Base-by-base conservation (phyloP, 2,888 invertebrate species). In the Leptinotarsa haldemani region DNA sequence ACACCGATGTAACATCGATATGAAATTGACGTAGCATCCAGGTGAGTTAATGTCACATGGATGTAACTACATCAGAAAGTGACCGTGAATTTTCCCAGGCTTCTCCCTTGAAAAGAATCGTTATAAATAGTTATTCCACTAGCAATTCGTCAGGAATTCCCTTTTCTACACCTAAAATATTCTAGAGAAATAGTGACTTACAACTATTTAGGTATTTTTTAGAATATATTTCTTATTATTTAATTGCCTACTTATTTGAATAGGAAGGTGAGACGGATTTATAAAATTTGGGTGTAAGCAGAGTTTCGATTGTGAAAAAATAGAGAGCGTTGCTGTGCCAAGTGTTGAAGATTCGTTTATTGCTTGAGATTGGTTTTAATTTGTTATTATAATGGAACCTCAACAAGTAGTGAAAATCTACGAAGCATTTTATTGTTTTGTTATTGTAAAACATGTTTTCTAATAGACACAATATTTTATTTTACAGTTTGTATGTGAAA, bases 211-310 rank as follows among this genome's bases (percentile, higher is more conserved):
- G 40, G 40, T 40, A 52, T 61, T 74, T 52, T 71, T 74, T 74
- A 74, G 71, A 74, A 74, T 74, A 69, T 74, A 69, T 69, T 69
- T 69, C 71, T 71, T 74, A 74, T 52, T 58, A 66, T 46, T 74
- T 71, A 66, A 71, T 71, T 74, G 71, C 47, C 61, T 66, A 69
- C 18, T n/a, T 7, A 5, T 7, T 40, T 68, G 47, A 47, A 7
- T 69, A 58, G 16, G 20, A 67, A 20, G 30, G 53, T 25, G 53
- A 52, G 1, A 2, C n/a, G n/a, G 18, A 52, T 18, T 18, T 18
- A 52, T 52, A 7, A n/a, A 18, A 18, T 30, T 30, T 30, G 18
- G n/a, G 52, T 52, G 18, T 7, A 18, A 52, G 52, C 18, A 18
- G 18, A 12, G 16, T 4, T 40, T 40, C 40, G 9, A 3, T 40